Percentiles rank a stretch among this genome's conserved stretches.
Conservation (phyloP, 2,888 invertebrate genomes). For the Scelioninae gen. 1 region DNA sequence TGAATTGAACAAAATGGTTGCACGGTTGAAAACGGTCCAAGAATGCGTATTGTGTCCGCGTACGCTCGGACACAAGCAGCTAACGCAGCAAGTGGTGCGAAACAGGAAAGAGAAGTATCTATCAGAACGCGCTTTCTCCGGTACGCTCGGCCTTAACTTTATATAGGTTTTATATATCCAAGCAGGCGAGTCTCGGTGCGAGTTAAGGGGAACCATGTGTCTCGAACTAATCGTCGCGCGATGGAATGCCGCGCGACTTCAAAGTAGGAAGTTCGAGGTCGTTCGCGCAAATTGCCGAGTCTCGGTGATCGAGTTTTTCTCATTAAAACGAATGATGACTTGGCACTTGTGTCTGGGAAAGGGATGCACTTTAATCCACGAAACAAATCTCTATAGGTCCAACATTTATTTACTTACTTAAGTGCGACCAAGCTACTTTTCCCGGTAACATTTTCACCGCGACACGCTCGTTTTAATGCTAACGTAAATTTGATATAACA, state of each 20-base stretch:
- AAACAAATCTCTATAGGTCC: slow-evolving; percentile 28
- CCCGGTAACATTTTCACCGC: slow-evolving; percentile 39
- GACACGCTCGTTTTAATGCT: slow-evolving; percentile 22
- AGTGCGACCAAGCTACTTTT: slow-evolving; percentile 41
- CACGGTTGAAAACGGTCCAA: too few species aligned
- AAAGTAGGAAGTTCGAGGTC: slow-evolving; percentile 72
- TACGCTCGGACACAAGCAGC: too few species aligned
- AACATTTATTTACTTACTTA: slow-evolving; percentile 34
- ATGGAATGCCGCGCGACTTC: slow-evolving; percentile 61
- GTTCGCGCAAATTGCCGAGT: slow-evolving; percentile 50
- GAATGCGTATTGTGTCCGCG: neutral
- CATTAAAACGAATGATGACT: slow-evolving; percentile 39
- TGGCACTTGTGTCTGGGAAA: too few species aligned
- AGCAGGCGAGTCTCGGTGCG: too few species aligned
- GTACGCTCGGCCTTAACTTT: slow-evolving; percentile 46
- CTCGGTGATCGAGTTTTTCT: slow-evolving; percentile 63
- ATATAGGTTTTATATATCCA: slow-evolving; percentile 51
- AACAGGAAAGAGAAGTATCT: too few species aligned
- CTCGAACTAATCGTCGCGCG: slow-evolving; percentile 50
- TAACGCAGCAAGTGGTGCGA: too few species aligned
- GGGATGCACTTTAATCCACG: slow-evolving; percentile 35
- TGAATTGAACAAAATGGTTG: too few species aligned
- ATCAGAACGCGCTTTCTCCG: too few species aligned
- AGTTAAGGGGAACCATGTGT: slow-evolving; percentile 54
- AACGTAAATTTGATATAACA: slow-evolving; percentile 19